phyloP scores from a whole-genome alignment of 2,888 invertebrate genomes.

The Luperina nickerlii region DNA sequence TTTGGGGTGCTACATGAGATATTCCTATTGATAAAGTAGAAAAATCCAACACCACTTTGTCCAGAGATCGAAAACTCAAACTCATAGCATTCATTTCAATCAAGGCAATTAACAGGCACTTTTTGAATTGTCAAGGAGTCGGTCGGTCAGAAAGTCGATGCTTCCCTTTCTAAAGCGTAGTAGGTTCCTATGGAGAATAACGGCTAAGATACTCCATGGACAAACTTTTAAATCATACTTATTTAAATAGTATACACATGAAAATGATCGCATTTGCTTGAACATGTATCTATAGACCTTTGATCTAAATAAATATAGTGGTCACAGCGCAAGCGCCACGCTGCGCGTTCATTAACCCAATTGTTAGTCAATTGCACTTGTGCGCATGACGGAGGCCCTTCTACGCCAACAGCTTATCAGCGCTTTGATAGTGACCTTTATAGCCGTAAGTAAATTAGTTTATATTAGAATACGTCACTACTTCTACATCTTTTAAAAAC shows the following conservation, averaged over 20 bases:
- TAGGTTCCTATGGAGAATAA: neutral
- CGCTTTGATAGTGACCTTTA: conserved; percentile 62
- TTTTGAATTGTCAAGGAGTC: neutral
- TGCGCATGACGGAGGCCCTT: conserved; percentile 47
- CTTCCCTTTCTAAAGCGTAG: neutral
- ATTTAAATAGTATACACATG: neutral
- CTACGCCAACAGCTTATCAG: conserved; percentile 32
- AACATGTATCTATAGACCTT: neutral
- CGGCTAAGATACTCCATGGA: no score
- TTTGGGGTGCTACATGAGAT: neutral
- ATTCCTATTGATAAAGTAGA: neutral
- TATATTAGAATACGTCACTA: conserved; percentile 38
- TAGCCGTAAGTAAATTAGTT: conserved; percentile 29
- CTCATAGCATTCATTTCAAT: neutral
- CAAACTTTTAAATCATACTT: neutral
- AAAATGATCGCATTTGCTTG: neutral
- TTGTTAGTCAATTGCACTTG: conserved; percentile 54
- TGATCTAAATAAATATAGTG: conserved; percentile 27
- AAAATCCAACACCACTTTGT: neutral
- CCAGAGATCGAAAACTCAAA: neutral
- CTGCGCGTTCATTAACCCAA: conserved; percentile 67
- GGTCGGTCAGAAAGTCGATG: neutral
- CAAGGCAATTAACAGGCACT: neutral
- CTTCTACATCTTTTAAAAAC: conserved; percentile 2
- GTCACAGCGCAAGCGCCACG: conserved; percentile 26